These are phyloP conservation scores for Thera britannica DNA, from an alignment of 2,888 invertebrate genomes.

Conservation along the genomic window DNA sequence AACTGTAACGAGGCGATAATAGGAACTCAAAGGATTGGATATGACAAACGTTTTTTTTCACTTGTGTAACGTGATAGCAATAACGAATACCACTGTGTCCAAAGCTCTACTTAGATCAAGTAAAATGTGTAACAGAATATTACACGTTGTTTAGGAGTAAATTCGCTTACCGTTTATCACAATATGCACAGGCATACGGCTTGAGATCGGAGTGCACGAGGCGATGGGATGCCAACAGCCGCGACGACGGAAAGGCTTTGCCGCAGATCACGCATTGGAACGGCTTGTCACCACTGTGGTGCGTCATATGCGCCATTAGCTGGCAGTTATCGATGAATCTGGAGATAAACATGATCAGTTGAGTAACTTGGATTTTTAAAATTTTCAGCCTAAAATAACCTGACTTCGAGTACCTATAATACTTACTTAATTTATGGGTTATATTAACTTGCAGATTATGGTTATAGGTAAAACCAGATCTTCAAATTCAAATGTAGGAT, in stretches of 20 bases:
- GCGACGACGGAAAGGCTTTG: conserved; percentile 68
- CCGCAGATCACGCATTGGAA: conserved; percentile 57
- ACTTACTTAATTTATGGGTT: too few species aligned
- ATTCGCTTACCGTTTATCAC: conserved; percentile 74
- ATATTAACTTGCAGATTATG: too few species aligned
- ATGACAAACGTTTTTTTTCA: too few species aligned
- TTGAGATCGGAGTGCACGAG: conserved; percentile 82
- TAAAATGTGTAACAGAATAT: background rate
- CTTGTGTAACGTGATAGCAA: too few species aligned
- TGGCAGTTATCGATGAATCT: conserved; percentile 65
- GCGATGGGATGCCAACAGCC: conserved; percentile 80
- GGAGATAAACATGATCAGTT: conserved; percentile 1
- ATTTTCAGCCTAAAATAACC: too few species aligned
- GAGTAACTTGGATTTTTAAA: too few species aligned
- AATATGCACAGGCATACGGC: conserved; percentile 81
- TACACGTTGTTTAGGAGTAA: background rate
- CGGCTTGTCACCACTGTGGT: conserved; percentile 60
- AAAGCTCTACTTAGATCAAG: background rate
- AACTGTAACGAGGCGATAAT: too few species aligned
- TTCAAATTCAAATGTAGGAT: too few species aligned
- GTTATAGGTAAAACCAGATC: too few species aligned
- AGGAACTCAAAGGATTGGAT: too few species aligned
- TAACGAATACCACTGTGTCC: background rate
- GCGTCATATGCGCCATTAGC: conserved; percentile 64
- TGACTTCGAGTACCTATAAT: too few species aligned